Evolutionary conservation across 2,113 vertebrate species (phyloP).

Genomic region (Lampris megalopsis): DNA sequence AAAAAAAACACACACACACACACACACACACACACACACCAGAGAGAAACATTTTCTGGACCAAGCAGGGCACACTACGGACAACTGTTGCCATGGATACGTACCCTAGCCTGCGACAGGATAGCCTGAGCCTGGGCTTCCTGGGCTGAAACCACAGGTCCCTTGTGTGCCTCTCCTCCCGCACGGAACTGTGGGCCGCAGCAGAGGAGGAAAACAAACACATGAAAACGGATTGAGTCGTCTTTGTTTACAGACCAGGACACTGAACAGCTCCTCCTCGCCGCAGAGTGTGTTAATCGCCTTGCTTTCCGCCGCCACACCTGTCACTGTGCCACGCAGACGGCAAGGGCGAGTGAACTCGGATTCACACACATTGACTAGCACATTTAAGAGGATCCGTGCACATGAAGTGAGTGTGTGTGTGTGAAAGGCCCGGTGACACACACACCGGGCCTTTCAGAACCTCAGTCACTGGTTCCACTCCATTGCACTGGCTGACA

Average conservation of each 20-base stretch:
- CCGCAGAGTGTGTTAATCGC: conserved; percentile 28
- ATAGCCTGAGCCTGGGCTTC: conserved; percentile 98
- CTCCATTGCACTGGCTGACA: conserved; percentile 68
- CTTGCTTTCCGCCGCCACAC: conserved; percentile 10
- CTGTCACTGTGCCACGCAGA: conserved; percentile 27
- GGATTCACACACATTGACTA: not conserved
- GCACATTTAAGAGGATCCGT: not conserved
- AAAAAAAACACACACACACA: too few relatives aligned
- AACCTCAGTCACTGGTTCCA: conserved; percentile 64
- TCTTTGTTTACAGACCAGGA: conserved; percentile 42
- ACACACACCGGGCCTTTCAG: conserved; percentile 37
- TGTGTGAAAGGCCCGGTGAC: not conserved
- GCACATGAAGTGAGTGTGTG: not conserved
- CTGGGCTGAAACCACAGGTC: conserved; percentile 92
- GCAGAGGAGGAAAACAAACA: conserved; percentile 34
- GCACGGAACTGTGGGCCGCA: conserved; percentile 89
- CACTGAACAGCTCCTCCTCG: conserved; percentile 12
- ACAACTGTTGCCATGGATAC: conserved; percentile 39
- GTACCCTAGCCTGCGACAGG: conserved; percentile 94
- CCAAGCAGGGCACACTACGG: not conserved
- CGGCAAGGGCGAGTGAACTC: not conserved
- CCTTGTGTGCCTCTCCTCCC: conserved; percentile 93
- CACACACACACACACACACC: too few relatives aligned
- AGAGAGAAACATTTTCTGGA: not conserved
- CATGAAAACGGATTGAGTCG: conserved; percentile 45